A percentile compares a stretch with the other conserved stretches of the same genome.
phyloP scores from a whole-genome alignment of 2,113 vertebrate species.

The Calypte anna region DNA sequence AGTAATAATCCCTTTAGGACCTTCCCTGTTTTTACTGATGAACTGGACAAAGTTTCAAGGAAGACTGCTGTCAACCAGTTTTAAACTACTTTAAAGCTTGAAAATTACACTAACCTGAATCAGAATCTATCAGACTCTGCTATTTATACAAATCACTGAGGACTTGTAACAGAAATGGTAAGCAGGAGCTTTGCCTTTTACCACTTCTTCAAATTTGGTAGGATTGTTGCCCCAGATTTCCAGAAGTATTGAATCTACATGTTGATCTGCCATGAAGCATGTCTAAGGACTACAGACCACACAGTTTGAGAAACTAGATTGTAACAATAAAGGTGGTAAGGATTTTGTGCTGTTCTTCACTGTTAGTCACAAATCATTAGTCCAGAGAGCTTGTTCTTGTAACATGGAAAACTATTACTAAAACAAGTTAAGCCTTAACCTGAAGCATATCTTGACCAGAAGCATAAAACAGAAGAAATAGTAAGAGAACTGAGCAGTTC shows the following conservation, averaged over 20 bases:
- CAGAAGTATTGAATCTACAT: not conserved
- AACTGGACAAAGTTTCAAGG: not conserved
- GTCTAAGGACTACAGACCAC: not conserved
- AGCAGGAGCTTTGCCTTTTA: not conserved
- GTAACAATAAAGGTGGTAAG: not conserved
- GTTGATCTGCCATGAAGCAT: not conserved
- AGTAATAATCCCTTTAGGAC: slow-evolving; percentile 45
- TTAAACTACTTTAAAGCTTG: not conserved
- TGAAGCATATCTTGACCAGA: not conserved
- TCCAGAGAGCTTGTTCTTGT: not conserved
- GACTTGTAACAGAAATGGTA: not conserved
- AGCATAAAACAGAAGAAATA: not conserved
- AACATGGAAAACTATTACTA: not conserved
- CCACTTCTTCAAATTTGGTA: not conserved
- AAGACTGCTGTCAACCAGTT: not conserved
- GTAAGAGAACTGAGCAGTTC: not conserved
- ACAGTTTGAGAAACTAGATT: not conserved
- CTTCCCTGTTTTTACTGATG: not conserved
- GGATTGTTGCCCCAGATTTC: not conserved
- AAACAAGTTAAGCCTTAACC: not conserved
- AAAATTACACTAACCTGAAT: not conserved
- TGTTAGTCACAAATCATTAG: not conserved
- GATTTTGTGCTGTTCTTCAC: not conserved
- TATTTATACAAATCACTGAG: not conserved
- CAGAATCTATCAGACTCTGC: not conserved